Evolutionary conservation across 2,797 vertebrate species (phyloP), one percentile per base, ranked within the genome.

Genomic region (Tadarida brasiliensis): DNA sequence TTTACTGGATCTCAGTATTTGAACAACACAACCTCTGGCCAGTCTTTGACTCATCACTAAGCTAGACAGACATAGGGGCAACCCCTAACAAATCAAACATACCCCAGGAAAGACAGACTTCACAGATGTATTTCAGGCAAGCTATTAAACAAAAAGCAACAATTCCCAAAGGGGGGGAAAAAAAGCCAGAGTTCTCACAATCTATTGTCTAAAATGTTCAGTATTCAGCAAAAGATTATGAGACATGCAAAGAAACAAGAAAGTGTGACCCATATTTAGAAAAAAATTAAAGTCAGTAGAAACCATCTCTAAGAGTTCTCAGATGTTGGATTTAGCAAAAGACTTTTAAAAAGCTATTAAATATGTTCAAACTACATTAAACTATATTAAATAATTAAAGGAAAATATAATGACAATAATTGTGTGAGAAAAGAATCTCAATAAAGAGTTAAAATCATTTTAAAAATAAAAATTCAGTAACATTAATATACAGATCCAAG

Each of bases 311-410:
- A 24, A 51, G 22, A 71, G 39, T 85, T 88, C 47, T 89, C 61
- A 90, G 33, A 82, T 67, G 17, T 16, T 71, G 47, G 56, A 54
- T 11, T 86, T 88, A 82, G 35, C 47, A 67, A 49, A 49, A 88
- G 54, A 51, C 35, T 68, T 77, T 61, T 87, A 86, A 86, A 54
- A 71, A 89, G 22, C 24, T 94, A 16, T 84, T 96, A 73, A 96
- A 89, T 89, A 77, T 71, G 30, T 57, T 71, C 28, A 77, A 97
- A 74, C 26, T 67, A 88, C 63, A 88, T 24, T n/a, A 71, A 76
- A n/a, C 39, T 47, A 71, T 63, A 15, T 73, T 88, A 73, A 87
- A 59, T 80, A 76, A 59, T 90, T 33, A 44, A 44, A 44, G 39
- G 39, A 44, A 44, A 44, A 44, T 44, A 44, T 44, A 44, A 44